Percentiles rank a stretch among this genome's conserved stretches.
Evolutionary conservation across 37 sponge, comb jelly and placozoan species (phyloP).

Genomic region (Cliona cf. orientalis): DNA sequence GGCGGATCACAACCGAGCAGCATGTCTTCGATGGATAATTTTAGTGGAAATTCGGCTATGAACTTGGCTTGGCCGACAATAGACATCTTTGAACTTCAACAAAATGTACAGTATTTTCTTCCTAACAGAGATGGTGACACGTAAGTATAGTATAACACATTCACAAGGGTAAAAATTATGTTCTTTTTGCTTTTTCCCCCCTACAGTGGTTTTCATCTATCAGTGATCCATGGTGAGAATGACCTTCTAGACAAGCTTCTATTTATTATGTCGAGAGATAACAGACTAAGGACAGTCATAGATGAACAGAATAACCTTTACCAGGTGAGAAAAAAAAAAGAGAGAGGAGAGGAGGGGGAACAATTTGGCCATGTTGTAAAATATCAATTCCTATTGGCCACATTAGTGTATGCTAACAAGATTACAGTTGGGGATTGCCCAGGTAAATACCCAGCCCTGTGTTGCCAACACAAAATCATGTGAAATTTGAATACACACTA

Average conservation of each 20-base stretch:
- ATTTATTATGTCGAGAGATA: constrained; percentile 30
- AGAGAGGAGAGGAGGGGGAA: no score
- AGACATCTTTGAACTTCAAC: constrained; percentile 16
- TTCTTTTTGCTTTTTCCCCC: neutral
- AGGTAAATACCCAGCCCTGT: no score
- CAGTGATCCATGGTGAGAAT: constrained; percentile 60
- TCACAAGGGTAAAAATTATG: neutral
- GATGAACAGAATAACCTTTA: constrained; percentile 72
- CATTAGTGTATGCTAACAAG: no score
- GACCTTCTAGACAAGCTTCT: constrained; percentile 45
- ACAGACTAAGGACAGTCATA: constrained; percentile 26
- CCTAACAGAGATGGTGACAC: constrained; percentile 83
- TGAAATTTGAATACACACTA: no score
- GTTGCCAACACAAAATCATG: no score
- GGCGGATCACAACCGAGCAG: no score
- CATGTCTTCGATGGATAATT: no score
- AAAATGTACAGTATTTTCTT: constrained; percentile 45
- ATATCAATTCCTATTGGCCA: no score
- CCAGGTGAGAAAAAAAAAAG: constrained; percentile 64
- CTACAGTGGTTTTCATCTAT: constrained; percentile 75
- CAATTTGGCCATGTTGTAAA: no score
- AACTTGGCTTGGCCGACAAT: neutral
- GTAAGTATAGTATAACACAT: constrained; percentile 49
- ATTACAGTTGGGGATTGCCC: no score
- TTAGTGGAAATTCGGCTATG: neutral